Base-by-base conservation (phyloP, 2,113 vertebrate genomes). In the Melanostigma gelatinosum region DNA sequence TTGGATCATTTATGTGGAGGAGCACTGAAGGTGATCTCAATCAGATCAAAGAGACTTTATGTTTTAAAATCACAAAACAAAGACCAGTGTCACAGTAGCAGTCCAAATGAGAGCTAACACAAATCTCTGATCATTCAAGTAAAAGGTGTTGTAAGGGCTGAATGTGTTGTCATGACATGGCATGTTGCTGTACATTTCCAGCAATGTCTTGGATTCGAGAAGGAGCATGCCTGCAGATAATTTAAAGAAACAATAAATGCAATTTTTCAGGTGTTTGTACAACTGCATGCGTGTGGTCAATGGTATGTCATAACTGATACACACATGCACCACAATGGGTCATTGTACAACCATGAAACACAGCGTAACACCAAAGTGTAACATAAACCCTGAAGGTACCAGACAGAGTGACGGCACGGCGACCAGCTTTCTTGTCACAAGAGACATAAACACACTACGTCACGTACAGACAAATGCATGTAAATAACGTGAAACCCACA, bases 291-390 rank as follows among this genome's bases (percentile, higher is more conserved):
- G 6, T 78, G 55, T 54, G 55, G 65, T 40, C 38, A 4, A 69
- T 3, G 32, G 29, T 27, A 40, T 18, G 15, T 22, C 22, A 64
- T 29, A 54, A 40, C 44, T 27, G 12, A 48, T 6, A 61, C 6
- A 61, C n/a, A 42, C 46, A 34, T 18, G 12, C 38, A 38, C 22
- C n/a, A 60, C 32, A 52, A 68, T 5, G 12, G 15, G 44, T 44
- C 20, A 12, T 63, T 75, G 69, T 54, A 55, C 46, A 63, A 48
- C 24, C 46, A 63, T 58, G 54, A 77, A 77, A 68, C 10, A 22
- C 52, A 48, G 54, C 13, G 13, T 55, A 65, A 50, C 42, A 27
- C 18, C 52, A 58, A 48, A 69, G 61, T 67, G 67, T 44, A 74
- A 69, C 57, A 22, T 61, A 34, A 66, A 75, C 42, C 77, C 34